Percentiles rank a stretch among this genome's conserved stretches.
phyloP scores from a whole-genome alignment of 2,113 vertebrate species.

The Procavia capensis region DNA sequence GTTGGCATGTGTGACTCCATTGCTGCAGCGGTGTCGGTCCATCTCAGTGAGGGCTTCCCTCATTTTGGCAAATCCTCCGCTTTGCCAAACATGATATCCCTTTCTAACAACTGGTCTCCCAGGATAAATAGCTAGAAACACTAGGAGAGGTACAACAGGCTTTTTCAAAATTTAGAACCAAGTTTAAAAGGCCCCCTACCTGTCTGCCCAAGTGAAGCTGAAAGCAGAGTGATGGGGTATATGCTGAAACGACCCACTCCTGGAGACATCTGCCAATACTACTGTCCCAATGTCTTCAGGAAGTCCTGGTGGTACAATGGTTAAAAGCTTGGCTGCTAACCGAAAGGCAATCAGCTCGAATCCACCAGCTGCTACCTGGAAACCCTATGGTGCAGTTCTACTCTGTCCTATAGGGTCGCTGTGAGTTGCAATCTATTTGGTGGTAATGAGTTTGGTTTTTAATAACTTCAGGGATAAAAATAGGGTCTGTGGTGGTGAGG shows the following conservation, averaged over 20 bases:
- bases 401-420: too few species aligned
- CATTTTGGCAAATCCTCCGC: neutral
- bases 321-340: too few species aligned
- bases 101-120: neutral
- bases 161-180: neutral
- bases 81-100: neutral
- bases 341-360: too few species aligned
- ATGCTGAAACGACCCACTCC: neutral
- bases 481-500: neutral
- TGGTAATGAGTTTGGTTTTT: too few species aligned
- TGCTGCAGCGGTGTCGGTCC: neutral
- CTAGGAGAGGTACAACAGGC: neutral
- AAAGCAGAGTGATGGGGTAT: neutral
- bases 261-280: neutral
- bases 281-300: neutral
- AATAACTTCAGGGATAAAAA: neutral
- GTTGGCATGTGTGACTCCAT: neutral
- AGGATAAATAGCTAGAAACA: neutral
- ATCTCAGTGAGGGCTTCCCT: neutral
- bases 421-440: too few species aligned
- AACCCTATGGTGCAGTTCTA: too few species aligned
- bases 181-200: slow-evolving; percentile 23
- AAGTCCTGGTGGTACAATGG: too few species aligned
- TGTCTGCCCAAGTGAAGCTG: too few species aligned
- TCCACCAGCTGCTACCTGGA: too few species aligned